A percentile compares a stretch with the other conserved stretches of the same genome.
phyloP scores from a whole-genome alignment of 30 jellyfish, hydroid and myxozoan genomes.

The Aurelia aurita complex sp. Pacific region DNA sequence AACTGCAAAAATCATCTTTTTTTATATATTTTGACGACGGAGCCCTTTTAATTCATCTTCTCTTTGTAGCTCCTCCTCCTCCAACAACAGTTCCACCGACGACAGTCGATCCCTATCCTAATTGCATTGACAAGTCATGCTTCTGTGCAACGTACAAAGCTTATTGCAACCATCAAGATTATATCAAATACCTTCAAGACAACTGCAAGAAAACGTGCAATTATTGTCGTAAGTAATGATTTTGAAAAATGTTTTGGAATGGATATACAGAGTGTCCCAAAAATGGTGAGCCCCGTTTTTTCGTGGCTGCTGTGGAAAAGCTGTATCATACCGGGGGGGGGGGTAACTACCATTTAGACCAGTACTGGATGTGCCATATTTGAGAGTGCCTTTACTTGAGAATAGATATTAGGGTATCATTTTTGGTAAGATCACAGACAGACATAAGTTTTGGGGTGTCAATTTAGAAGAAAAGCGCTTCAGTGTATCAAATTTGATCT shows the following conservation, averaged over 20 bases:
- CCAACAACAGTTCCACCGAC: not conserved
- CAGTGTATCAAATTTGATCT: no score
- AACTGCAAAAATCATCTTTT: no score
- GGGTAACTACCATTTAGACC: no score
- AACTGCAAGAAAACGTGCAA: constrained; percentile 83
- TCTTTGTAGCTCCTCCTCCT: constrained; percentile 14
- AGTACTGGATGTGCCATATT: no score
- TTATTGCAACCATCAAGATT: constrained; percentile 65
- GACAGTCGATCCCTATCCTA: constrained; percentile 41
- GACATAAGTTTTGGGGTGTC: no score
- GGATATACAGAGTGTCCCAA: not conserved
- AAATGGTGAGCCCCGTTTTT: not conserved
- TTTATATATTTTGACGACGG: no score
- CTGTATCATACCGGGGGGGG: no score
- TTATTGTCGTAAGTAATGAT: constrained; percentile 82
- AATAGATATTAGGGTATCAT: no score
- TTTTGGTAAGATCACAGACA: no score
- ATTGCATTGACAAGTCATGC: constrained; percentile 58
- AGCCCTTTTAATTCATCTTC: no score
- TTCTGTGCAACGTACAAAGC: constrained; percentile 73
- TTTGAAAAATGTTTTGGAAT: not conserved
- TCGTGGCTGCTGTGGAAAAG: not conserved
- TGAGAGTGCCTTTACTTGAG: no score
- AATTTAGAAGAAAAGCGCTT: no score
- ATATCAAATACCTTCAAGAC: constrained; percentile 48